phyloP scores from a whole-genome alignment of 1,140 invertebrate species.

The Monomorium pharaonis region DNA sequence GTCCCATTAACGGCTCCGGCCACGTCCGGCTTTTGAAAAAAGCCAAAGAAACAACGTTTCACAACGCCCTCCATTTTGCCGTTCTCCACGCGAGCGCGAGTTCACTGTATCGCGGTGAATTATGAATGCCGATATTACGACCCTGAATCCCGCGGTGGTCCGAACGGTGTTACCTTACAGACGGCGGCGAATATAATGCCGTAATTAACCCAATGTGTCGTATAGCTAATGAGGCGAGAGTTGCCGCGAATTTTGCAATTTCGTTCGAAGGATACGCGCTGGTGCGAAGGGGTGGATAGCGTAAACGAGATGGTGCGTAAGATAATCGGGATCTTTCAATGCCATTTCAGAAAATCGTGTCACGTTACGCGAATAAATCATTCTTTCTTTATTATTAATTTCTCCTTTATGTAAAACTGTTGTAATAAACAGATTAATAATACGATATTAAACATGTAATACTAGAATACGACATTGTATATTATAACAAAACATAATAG shows the following conservation, averaged over 20 bases:
- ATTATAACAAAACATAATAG: not conserved
- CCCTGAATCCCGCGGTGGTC: constrained; percentile 8
- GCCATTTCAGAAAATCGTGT: not conserved
- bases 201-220: constrained; percentile 32
- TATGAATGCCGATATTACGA: constrained; percentile 18
- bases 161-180: constrained; percentile 38
- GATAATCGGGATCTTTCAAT: not conserved
- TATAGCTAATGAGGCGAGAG: constrained; percentile 14
- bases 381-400: not conserved
- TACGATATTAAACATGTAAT: not conserved
- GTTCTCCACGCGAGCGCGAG: constrained; percentile 40
- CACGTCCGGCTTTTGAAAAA: constrained; percentile 62
- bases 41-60: constrained; percentile 64
- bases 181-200: constrained; percentile 16
- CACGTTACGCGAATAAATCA: not conserved
- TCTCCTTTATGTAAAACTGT: not conserved
- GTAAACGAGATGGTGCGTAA: not conserved
- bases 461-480: not conserved
- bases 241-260: constrained; percentile 35
- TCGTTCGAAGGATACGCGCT: not conserved
- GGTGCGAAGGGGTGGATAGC: not conserved
- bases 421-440: not conserved
- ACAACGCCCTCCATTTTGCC: constrained; percentile 54
- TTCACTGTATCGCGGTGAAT: constrained; percentile 50
- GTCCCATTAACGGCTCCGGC: constrained; percentile 63